A percentile compares a stretch with the other conserved stretches of the same genome.
Conservation (phyloP, 2,888 invertebrate genomes). For the Caenorhabditis becei region DNA sequence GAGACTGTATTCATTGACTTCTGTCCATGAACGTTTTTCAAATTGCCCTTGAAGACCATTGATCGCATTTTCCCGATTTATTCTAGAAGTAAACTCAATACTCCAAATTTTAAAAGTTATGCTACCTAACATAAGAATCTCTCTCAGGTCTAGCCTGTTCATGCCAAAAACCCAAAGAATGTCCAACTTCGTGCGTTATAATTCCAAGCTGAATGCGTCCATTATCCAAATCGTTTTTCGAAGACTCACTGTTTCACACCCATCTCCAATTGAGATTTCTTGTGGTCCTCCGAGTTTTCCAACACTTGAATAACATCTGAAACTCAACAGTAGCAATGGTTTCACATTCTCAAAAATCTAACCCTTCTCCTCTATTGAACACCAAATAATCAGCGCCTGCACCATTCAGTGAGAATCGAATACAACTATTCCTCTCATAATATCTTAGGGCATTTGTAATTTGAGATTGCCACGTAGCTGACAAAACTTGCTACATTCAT, state of each 20-base stretch:
- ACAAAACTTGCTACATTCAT: constrained; percentile 13
- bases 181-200: constrained; percentile 73
- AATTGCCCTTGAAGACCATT: constrained; percentile 67
- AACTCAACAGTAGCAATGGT: neutral
- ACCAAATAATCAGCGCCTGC: constrained; percentile 62
- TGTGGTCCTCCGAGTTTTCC: constrained; percentile 73
- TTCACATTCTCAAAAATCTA: neutral
- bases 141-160: constrained; percentile 74
- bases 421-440: constrained; percentile 75
- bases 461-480: constrained; percentile 67
- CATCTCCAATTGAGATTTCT: constrained; percentile 71
- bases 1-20: constrained; percentile 63
- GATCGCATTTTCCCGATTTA: constrained; percentile 63
- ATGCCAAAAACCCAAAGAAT: constrained; percentile 75
- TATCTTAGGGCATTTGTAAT: constrained; percentile 71
- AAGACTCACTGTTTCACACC: constrained; percentile 68
- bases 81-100: constrained; percentile 60
- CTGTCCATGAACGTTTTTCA: constrained; percentile 63
- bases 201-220: constrained; percentile 67
- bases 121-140: constrained; percentile 69
- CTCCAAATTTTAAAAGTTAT: too few relatives aligned
- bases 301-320: constrained; percentile 73
- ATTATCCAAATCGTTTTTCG: neutral
- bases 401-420: constrained; percentile 72
- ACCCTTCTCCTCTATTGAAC: constrained; percentile 42